phyloP scores from a whole-genome alignment of 2,113 vertebrate species.

The Apteryx owenii region DNA sequence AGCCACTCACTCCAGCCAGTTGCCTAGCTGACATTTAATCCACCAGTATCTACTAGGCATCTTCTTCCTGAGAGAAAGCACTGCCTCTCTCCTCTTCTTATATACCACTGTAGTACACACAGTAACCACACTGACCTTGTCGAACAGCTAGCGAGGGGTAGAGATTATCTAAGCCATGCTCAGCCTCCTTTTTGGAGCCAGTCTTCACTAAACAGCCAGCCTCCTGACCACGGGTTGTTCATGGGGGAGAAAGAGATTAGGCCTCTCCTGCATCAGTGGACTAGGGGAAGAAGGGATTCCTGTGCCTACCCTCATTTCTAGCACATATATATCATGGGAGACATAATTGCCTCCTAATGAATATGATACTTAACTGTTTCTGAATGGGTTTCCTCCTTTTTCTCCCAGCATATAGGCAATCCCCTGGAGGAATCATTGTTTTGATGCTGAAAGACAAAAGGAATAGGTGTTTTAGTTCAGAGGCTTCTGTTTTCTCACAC shows the following conservation, averaged over 20 bases:
- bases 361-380: constrained; percentile 89
- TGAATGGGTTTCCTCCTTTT: constrained; percentile 95
- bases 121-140: background rate
- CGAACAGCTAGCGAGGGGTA: background rate
- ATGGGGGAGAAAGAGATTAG: background rate
- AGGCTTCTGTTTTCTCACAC: background rate
- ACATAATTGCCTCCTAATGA: background rate
- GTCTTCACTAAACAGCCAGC: background rate
- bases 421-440: constrained; percentile 93
- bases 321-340: fast-evolving
- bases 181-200: background rate
- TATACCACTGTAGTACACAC: fast-evolving
- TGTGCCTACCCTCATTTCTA: background rate
- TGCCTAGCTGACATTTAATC: background rate
- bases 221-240: background rate
- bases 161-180: background rate
- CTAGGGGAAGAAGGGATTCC: background rate
- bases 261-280: background rate
- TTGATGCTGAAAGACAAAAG: constrained; percentile 76
- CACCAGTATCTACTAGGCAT: background rate
- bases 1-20: background rate
- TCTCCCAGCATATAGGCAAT: constrained; percentile 93
- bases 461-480: constrained; percentile 1
- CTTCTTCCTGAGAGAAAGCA: fast-evolving
- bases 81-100: background rate